Conservation (phyloP, 2,113 vertebrate species). For the Rissa tridactyla region DNA sequence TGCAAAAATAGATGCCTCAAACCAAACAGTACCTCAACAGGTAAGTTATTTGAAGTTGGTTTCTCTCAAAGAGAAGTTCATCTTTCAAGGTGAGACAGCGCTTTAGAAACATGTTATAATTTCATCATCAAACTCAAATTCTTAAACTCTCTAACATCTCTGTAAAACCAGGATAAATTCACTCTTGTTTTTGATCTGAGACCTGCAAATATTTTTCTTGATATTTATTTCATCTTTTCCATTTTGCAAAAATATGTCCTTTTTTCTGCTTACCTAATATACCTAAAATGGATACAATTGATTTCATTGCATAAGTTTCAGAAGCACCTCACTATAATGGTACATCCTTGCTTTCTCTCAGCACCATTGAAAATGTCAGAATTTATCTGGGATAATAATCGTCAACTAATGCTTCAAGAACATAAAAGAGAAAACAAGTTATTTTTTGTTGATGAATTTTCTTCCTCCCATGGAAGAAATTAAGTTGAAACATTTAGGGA, state of each 20-base stretch:
- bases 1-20: constrained; percentile 15
- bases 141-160: background rate
- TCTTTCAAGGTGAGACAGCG: background rate
- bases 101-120: background rate
- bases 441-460: background rate
- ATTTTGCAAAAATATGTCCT: constrained; percentile 3
- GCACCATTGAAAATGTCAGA: background rate
- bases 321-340: background rate
- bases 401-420: background rate
- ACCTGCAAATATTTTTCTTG: constrained; percentile 20
- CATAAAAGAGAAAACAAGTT: background rate
- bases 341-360: background rate
- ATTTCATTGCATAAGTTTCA: constrained; percentile 5
- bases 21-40: constrained; percentile 28
- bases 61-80: constrained; percentile 21
- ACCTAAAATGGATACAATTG: background rate
- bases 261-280: background rate
- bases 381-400: background rate
- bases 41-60: constrained; percentile 13
- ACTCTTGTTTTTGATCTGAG: background rate
- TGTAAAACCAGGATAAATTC: background rate
- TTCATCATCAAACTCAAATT: background rate
- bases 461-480: background rate
- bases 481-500: background rate
- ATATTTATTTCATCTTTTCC: background rate